Conservation (phyloP, 2,888 invertebrate species). For the Thera obeliscata region DNA sequence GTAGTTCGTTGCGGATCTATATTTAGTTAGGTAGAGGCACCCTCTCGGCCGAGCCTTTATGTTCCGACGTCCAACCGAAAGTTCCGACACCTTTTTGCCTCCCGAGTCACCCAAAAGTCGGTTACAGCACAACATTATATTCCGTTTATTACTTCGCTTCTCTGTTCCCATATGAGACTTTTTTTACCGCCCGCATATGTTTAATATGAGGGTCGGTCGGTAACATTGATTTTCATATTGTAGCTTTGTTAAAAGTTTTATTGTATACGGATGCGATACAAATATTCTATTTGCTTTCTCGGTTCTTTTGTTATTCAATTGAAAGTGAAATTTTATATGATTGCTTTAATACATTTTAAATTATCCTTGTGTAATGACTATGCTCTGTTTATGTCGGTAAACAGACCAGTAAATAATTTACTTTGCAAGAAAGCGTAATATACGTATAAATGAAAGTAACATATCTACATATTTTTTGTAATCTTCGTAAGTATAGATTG, state of each 20-base stretch:
- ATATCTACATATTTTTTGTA: constrained; percentile 21
- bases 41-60: constrained; percentile 44
- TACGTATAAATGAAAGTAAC: constrained; percentile 18
- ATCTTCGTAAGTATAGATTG: constrained; percentile 27
- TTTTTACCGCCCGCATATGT: constrained; percentile 75
- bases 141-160: constrained; percentile 62
- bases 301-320: constrained; percentile 18
- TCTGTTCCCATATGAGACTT: constrained; percentile 48
- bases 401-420: constrained; percentile 39
- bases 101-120: constrained; percentile 46
- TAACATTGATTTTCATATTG: constrained; percentile 58
- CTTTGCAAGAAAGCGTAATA: constrained; percentile 31
- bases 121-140: constrained; percentile 65
- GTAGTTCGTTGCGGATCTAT: constrained; percentile 66
- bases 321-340: constrained; percentile 34
- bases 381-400: constrained; percentile 35
- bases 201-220: constrained; percentile 59
- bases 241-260: constrained; percentile 55
- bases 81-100: constrained; percentile 56
- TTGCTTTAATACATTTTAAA: constrained; percentile 35
- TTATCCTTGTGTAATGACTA: constrained; percentile 33
- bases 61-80: constrained; percentile 18
- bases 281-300: constrained; percentile 16
- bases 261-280: constrained; percentile 28
- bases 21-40: constrained; percentile 67